Percentiles rank a stretch among this genome's conserved stretches.
phyloP scores from a whole-genome alignment of 2,888 invertebrate species.

The Eurytoma californica region DNA sequence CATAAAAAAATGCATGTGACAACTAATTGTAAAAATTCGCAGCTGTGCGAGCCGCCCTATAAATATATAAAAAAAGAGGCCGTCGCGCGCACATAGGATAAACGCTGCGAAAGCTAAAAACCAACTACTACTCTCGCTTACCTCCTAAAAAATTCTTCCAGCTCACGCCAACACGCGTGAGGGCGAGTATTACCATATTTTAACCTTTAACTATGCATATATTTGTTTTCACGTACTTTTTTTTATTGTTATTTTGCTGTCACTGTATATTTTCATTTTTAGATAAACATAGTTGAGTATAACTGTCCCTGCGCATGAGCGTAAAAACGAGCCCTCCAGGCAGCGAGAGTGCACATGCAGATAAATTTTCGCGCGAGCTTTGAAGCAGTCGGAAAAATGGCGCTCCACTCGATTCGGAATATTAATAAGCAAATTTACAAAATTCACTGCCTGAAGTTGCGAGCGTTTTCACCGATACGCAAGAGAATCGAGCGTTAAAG shows the following conservation, averaged over 20 bases:
- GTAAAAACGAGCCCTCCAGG: no score
- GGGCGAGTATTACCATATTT: slow-evolving; percentile 16
- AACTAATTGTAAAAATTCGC: slow-evolving; percentile 37
- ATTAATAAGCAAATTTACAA: no score
- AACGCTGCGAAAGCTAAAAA: slow-evolving; percentile 27
- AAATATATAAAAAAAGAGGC: neutral
- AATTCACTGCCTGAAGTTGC: no score
- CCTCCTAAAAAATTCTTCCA: slow-evolving; percentile 20
- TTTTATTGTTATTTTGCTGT: neutral
- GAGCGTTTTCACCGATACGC: no score
- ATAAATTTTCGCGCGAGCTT: no score
- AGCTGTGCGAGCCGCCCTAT: slow-evolving; percentile 8
- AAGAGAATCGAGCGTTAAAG: neutral
- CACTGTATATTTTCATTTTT: neutral
- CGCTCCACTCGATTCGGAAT: no score
- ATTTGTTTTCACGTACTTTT: neutral
- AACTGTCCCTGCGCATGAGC: neutral
- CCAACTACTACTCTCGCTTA: slow-evolving; percentile 17
- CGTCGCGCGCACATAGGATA: slow-evolving; percentile 1
- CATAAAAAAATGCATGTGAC: slow-evolving; percentile 10
- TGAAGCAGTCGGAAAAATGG: no score
- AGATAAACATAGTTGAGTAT: neutral
- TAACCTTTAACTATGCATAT: neutral
- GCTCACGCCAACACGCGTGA: slow-evolving; percentile 15
- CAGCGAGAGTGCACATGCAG: no score